Evolutionary conservation across 2,888 invertebrate genomes (phyloP), one percentile per base, ranked within the genome.

Genomic region (Neocrepidodera transversa): DNA sequence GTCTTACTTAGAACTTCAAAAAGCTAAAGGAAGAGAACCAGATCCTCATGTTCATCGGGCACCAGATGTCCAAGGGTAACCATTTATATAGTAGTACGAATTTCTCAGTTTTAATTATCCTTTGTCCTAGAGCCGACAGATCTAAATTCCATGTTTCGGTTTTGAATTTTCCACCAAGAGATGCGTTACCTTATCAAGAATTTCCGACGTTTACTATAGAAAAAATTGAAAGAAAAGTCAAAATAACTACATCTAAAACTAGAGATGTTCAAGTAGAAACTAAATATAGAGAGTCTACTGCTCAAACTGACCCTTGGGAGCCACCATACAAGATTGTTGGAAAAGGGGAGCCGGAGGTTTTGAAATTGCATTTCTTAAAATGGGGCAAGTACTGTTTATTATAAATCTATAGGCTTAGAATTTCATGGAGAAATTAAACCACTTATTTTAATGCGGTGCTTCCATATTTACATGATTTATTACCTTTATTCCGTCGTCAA

Each of bases 251-350:
- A 7, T 26, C 45, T 57, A 65, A 60, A 58, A 68, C 60, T 54
- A 53, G 51, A 42, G 62, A 65, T 28, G 65, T 63, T 5, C 48
- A 63, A 23, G 85, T 86, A 0, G 91, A 92, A 79, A 91, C 91
- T 1, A 76, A 86, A 55, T 91, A 83, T 74, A 84, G 92, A 58
- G 92, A 92, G 70, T 87, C 87, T 0, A 89, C 89, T 64, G 85
- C 88, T 0, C 92, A 92, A 78, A 93, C 92, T 0, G 80, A 81
- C 10, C 92, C 92, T 0, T 92, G 91, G 87, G 87, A 91, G 63
- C 89, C 92, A 0, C 82, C 84, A 1, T 86, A 83, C 71, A 80
- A 78, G 56, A 76, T 87, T 20, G 69, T 73, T 0, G 71, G 69
- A 14, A 75, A 82, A 71, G 68, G 78, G 60, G 55, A 83, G 76